Evolutionary conservation across 2,797 vertebrate genomes (phyloP).

Genomic region (Mormyrus proboscirostris): DNA sequence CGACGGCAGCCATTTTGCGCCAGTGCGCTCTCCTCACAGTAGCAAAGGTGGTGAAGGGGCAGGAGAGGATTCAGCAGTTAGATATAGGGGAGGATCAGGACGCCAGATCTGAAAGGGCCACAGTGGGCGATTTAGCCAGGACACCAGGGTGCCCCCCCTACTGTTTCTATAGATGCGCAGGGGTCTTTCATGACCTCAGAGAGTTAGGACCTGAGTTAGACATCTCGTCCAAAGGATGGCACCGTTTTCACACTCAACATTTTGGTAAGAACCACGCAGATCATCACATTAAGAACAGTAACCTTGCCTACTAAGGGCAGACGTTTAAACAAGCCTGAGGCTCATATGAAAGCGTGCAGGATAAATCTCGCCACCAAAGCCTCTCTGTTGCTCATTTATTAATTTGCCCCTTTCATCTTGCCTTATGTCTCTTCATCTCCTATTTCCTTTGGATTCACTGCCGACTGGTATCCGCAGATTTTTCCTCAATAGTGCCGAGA

Average conservation of each 20-base stretch:
- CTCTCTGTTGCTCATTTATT: conserved; percentile 2
- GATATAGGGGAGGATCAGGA: background rate
- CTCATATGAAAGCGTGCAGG: background rate
- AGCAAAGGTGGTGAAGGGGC: background rate
- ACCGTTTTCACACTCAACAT: background rate
- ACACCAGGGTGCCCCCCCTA: background rate
- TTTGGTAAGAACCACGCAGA: background rate
- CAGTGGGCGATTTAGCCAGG: background rate
- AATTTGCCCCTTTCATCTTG: background rate
- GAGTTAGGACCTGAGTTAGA: background rate
- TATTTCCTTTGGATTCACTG: background rate
- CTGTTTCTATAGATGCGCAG: background rate
- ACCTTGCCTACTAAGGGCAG: background rate
- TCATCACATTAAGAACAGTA: background rate
- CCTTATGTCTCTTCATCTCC: background rate
- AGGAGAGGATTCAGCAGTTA: background rate
- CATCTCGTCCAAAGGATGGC: background rate
- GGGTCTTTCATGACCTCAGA: background rate
- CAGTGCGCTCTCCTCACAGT: background rate
- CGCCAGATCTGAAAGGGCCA: background rate
- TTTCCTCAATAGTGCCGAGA: background rate
- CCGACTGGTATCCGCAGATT: background rate
- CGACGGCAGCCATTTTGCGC: background rate
- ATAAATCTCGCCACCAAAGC: background rate
- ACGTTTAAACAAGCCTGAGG: background rate